Percentiles rank a stretch among this genome's conserved stretches.
phyloP scores from a whole-genome alignment of 2,797 vertebrate genomes.

The Brachymystax lenok region DNA sequence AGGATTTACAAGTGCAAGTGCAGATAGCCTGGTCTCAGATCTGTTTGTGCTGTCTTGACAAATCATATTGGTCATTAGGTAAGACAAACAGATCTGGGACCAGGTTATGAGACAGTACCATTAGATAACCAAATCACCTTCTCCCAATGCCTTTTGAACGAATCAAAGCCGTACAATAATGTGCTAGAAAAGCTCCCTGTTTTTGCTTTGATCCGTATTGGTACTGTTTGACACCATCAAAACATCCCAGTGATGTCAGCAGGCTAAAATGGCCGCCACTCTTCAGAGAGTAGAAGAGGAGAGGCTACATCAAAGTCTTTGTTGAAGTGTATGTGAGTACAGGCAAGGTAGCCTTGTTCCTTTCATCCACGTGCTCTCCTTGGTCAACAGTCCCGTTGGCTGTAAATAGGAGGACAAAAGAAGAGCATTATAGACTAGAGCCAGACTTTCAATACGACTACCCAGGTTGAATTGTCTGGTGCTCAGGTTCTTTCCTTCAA shows the following conservation, averaged over 20 bases:
- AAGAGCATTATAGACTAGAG: neutral
- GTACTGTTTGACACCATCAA: slow-evolving; percentile 8
- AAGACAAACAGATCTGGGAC: too few relatives aligned
- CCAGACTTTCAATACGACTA: neutral
- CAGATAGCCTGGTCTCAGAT: too few relatives aligned
- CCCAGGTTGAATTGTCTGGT: neutral
- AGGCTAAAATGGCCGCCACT: slow-evolving; percentile 3
- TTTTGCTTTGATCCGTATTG: too few relatives aligned
- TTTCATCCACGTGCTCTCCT: slow-evolving; percentile 13
- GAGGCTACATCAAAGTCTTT: slow-evolving; percentile 9
- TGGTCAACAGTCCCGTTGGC: slow-evolving; percentile 10
- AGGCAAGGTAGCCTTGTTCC: slow-evolving; percentile 5
- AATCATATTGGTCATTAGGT: too few relatives aligned
- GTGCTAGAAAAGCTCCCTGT: slow-evolving; percentile 5
- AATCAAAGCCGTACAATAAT: neutral
- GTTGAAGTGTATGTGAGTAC: neutral
- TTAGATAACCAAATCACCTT: neutral
- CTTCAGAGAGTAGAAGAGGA: neutral
- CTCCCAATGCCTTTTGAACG: neutral
- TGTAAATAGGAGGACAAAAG: slow-evolving; percentile 9
- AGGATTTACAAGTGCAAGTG: slow-evolving; percentile 3
- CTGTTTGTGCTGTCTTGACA: too few relatives aligned
- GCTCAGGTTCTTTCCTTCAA: neutral
- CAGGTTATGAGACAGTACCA: too few relatives aligned
- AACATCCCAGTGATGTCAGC: neutral